A percentile compares a stretch with the other conserved stretches of the same genome.
Evolutionary conservation across 2,888 invertebrate genomes (phyloP).

Genomic region (Ligdia adustata): DNA sequence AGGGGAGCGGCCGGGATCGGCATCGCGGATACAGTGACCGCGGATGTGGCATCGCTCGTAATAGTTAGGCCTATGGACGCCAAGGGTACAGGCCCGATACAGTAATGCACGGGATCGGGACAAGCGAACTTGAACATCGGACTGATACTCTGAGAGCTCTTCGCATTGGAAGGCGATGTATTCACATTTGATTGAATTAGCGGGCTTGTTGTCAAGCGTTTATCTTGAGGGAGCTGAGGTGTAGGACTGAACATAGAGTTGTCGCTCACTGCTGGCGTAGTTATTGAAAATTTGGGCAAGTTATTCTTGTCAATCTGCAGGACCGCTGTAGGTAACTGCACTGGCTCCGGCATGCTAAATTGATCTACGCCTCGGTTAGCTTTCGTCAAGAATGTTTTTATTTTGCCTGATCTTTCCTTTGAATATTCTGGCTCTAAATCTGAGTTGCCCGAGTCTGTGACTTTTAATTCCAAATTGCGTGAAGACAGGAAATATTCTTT

Average conservation of each 20-base stretch:
- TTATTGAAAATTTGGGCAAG: slow-evolving; percentile 58
- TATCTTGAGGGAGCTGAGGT: background rate
- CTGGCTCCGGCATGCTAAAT: slow-evolving; percentile 35
- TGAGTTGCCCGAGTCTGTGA: too few species aligned
- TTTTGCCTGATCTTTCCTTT: slow-evolving; percentile 55
- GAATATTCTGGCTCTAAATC: too few species aligned
- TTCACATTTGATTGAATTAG: background rate
- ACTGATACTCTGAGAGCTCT: background rate
- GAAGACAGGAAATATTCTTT: slow-evolving; percentile 15
- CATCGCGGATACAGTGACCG: background rate
- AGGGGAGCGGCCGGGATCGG: slow-evolving; percentile 23
- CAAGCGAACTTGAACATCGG: slow-evolving; percentile 1
- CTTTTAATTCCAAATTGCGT: slow-evolving; percentile 18
- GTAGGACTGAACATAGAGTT: background rate
- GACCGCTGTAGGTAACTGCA: slow-evolving; percentile 53
- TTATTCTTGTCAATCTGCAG: slow-evolving; percentile 62
- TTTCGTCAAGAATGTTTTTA: slow-evolving; percentile 57
- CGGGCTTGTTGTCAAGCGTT: too few species aligned
- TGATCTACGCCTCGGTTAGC: slow-evolving; percentile 41
- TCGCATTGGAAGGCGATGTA: background rate
- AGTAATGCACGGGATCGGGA: too few species aligned
- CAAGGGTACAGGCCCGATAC: too few species aligned
- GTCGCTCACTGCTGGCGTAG: background rate
- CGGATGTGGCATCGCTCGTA: background rate
- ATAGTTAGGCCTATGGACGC: background rate